phyloP scores from a whole-genome alignment of 2,888 invertebrate genomes.

The Pammene fasciana region DNA sequence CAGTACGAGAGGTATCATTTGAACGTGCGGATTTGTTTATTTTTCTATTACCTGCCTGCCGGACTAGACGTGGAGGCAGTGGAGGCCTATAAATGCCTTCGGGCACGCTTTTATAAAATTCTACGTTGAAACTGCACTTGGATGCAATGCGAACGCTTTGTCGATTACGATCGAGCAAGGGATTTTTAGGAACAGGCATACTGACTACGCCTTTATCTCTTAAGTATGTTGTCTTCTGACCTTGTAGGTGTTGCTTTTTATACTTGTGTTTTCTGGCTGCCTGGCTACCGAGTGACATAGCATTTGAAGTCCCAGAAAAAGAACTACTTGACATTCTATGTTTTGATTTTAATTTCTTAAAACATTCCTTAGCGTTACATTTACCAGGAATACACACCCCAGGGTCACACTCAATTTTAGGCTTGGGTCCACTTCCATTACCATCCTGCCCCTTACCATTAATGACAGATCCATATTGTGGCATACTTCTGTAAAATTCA shows the following conservation, averaged over 20 bases:
- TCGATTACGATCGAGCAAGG: background rate
- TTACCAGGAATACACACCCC: conserved; percentile 4
- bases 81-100: background rate
- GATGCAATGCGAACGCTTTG: conserved; percentile 25
- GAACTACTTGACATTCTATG: background rate
- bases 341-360: background rate
- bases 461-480: background rate
- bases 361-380: conserved; percentile 13
- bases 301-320: background rate
- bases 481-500: conserved; percentile 7
- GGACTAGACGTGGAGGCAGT: too few species aligned
- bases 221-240: background rate
- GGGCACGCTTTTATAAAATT: background rate
- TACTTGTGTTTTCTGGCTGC: background rate
- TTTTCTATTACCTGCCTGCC: background rate
- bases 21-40: background rate
- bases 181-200: background rate
- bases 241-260: background rate
- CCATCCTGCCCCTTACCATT: background rate
- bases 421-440: background rate
- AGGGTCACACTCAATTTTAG: background rate
- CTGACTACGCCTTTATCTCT: conserved; percentile 1
- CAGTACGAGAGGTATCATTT: background rate
- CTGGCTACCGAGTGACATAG: background rate
- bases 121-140: conserved; percentile 23